These are phyloP conservation scores for Drosophila navojoa DNA, from an alignment of 1,140 invertebrate genomes.

Conservation along the genomic window DNA sequence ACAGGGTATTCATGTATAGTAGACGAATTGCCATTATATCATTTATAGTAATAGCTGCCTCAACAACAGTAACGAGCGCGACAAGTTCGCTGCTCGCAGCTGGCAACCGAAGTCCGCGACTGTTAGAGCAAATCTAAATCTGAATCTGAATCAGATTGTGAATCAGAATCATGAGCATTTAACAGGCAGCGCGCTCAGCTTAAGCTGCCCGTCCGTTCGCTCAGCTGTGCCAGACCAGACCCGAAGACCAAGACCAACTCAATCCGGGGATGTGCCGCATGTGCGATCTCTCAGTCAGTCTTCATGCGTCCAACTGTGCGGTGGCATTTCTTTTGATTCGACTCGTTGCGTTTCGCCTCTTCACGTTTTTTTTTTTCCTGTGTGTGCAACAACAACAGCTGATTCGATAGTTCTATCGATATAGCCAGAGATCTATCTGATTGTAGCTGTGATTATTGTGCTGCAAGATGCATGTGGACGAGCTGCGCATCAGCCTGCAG, in stretches of 20 bases:
- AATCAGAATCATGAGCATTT: constrained; percentile 4
- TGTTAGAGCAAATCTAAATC: constrained; percentile 50
- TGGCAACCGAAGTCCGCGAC: constrained; percentile 7
- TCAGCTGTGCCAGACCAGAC: constrained; percentile 19
- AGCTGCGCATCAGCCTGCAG: constrained; percentile 86
- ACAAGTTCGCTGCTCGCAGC: constrained; percentile 19
- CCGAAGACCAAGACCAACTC: constrained; percentile 8
- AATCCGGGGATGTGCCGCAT: constrained; percentile 12
- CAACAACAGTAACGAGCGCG: constrained; percentile 21
- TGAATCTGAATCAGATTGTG: constrained; percentile 37
- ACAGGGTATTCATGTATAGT: constrained; percentile 15
- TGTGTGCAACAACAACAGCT: background rate
- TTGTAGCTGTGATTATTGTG: constrained; percentile 17
- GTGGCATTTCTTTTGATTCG: constrained; percentile 29
- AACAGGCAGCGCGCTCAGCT: constrained; percentile 1
- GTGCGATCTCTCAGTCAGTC: constrained; percentile 53
- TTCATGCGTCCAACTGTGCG: constrained; percentile 62
- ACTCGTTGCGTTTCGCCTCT: no score
- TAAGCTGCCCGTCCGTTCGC: constrained; percentile 1
- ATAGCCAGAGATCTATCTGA: background rate
- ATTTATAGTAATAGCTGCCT: constrained; percentile 62
- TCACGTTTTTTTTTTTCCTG: background rate
- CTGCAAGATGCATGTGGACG: constrained; percentile 84
- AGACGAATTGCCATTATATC: constrained; percentile 48
- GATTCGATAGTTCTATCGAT: background rate